These are phyloP conservation scores for Limnodromus scolopaceus DNA, from an alignment of 2,797 vertebrate species.

Conservation along the genomic window DNA sequence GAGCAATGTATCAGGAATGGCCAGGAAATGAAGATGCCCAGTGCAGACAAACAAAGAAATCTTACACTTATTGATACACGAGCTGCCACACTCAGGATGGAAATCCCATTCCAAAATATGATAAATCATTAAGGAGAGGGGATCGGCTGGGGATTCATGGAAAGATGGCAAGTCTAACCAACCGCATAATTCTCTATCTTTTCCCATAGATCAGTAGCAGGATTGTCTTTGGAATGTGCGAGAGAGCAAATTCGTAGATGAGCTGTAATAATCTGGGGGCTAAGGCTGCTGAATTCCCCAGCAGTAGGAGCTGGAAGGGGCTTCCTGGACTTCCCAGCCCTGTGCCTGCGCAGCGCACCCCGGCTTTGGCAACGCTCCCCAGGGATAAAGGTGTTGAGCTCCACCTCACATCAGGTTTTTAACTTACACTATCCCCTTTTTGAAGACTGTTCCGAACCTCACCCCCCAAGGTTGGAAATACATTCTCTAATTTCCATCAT, in stretches of 20 bases:
- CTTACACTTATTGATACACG: background rate
- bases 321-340: background rate
- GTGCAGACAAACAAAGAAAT: background rate
- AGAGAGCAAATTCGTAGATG: background rate
- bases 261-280: background rate
- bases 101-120: background rate
- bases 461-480: background rate
- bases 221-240: background rate
- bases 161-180: background rate
- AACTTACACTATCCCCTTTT: background rate
- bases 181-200: rapidly evolving
- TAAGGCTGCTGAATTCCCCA: background rate
- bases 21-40: conserved; percentile 32
- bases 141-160: background rate
- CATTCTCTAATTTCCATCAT: background rate
- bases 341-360: background rate
- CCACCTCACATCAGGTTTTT: background rate
- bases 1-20: background rate
- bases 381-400: rapidly evolving
- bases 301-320: background rate
- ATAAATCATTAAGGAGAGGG: background rate
- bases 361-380: background rate
- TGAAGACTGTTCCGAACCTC: background rate
- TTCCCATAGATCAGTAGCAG: background rate
- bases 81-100: background rate